Evolutionary conservation across 2,113 vertebrate genomes (phyloP).

Genomic region (Tychaedon coryphoeus): DNA sequence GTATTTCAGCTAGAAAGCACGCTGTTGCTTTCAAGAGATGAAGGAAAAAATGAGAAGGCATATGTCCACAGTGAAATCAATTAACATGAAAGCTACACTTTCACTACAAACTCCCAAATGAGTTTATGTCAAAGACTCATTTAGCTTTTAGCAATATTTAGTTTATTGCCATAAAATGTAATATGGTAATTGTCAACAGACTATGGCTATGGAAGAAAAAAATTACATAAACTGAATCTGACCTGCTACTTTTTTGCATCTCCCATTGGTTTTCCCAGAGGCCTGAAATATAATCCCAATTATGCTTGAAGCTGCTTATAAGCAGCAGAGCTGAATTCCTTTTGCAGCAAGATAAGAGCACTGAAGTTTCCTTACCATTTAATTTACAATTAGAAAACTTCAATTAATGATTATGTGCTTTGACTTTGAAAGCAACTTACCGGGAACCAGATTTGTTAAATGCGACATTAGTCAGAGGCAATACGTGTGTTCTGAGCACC

Average conservation of each 20-base stretch:
- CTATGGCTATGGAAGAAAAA: not conserved
- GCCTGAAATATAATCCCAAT: not conserved
- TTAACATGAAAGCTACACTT: not conserved
- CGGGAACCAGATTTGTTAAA: constrained; percentile 95
- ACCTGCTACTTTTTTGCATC: not conserved
- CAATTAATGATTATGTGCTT: not conserved
- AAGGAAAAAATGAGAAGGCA: not conserved
- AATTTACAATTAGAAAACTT: not conserved
- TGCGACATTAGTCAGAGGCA: constrained; percentile 93
- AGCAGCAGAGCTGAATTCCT: not conserved
- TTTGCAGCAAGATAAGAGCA: not conserved
- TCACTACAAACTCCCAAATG: not conserved
- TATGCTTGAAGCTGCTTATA: not conserved
- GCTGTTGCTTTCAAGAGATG: not conserved
- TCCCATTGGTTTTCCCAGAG: not conserved
- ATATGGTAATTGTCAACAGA: not conserved
- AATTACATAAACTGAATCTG: not conserved
- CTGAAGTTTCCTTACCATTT: not conserved
- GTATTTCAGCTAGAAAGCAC: not conserved
- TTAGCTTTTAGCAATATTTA: not conserved
- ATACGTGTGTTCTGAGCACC: constrained; percentile 87
- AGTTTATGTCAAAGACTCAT: not conserved
- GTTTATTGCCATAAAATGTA: not conserved
- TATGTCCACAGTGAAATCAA: not conserved
- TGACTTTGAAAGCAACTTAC: constrained; percentile 73